These are phyloP conservation scores for Oryzias woworae DNA, from an alignment of 2,113 vertebrate species.

Conservation along the genomic window DNA sequence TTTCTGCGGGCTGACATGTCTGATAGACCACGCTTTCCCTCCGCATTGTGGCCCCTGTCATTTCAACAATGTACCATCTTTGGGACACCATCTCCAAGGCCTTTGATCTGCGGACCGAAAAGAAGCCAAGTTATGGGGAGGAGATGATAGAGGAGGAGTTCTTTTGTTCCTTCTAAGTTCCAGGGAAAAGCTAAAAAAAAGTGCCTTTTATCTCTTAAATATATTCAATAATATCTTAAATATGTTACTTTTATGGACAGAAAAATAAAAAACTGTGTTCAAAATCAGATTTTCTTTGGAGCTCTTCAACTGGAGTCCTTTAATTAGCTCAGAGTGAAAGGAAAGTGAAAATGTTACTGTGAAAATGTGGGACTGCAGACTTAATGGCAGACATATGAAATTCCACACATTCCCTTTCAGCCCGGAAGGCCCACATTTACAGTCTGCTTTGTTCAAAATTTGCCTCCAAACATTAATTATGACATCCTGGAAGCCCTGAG, in stretches of 20 bases:
- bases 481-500: constrained; percentile 40
- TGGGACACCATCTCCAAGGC: constrained; percentile 77
- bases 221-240: not conserved
- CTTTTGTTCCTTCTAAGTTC: constrained; percentile 15
- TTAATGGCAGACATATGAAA: constrained; percentile 45
- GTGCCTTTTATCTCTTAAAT: not conserved
- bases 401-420: constrained; percentile 52
- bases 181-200: constrained; percentile 39
- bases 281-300: not conserved
- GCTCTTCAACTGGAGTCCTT: not conserved
- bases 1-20: constrained; percentile 85
- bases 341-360: constrained; percentile 7
- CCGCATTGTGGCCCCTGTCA: constrained; percentile 85
- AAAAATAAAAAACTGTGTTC: not conserved
- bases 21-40: constrained; percentile 85
- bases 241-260: no score
- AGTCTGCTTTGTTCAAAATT: constrained; percentile 32
- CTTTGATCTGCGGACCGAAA: constrained; percentile 94
- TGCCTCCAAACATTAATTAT: constrained; percentile 49
- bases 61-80: constrained; percentile 87
- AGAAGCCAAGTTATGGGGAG: constrained; percentile 87
- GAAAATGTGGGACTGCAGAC: constrained; percentile 22
- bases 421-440: constrained; percentile 30
- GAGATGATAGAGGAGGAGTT: constrained; percentile 76
- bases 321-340: constrained; percentile 30